Conservation (phyloP, 2,113 vertebrate genomes). For the Alouatta palliata region DNA sequence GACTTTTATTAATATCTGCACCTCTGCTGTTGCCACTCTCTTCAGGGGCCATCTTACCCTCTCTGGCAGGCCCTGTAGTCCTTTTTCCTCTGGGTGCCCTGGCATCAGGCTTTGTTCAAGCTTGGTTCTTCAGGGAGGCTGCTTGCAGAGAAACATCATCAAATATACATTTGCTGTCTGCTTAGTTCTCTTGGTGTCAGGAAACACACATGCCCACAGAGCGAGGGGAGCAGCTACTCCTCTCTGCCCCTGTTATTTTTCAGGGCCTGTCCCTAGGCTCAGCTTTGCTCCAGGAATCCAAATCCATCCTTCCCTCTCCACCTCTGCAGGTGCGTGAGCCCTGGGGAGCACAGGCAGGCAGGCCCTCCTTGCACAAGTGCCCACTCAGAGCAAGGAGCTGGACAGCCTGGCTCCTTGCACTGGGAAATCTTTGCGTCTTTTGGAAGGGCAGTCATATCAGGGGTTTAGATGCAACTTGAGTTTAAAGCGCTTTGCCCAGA, state of each 20-base stretch:
- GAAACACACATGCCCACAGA: background rate
- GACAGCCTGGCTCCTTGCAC: background rate
- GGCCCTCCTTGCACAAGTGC: fast-evolving
- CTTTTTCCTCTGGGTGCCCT: background rate
- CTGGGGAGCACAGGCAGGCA: background rate
- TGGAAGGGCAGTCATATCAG: background rate
- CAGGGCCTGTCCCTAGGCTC: background rate
- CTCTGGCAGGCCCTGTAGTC: background rate
- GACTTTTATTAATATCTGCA: background rate
- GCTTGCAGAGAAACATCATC: constrained; percentile 20
- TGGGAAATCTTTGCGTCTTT: background rate
- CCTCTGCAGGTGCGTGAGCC: background rate
- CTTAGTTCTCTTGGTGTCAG: background rate
- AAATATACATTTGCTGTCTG: constrained; percentile 19
- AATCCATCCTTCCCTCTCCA: background rate
- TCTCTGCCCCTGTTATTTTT: background rate
- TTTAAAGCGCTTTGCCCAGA: background rate
- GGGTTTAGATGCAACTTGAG: background rate
- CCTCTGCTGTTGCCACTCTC: background rate
- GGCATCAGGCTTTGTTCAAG: background rate
- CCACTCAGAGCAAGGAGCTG: background rate
- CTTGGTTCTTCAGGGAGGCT: background rate
- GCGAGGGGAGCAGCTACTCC: background rate
- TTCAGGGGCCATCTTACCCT: background rate
- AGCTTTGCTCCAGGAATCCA: background rate